Conservation (phyloP, 2,797 vertebrate species). For the Bucorvus abyssinicus region DNA sequence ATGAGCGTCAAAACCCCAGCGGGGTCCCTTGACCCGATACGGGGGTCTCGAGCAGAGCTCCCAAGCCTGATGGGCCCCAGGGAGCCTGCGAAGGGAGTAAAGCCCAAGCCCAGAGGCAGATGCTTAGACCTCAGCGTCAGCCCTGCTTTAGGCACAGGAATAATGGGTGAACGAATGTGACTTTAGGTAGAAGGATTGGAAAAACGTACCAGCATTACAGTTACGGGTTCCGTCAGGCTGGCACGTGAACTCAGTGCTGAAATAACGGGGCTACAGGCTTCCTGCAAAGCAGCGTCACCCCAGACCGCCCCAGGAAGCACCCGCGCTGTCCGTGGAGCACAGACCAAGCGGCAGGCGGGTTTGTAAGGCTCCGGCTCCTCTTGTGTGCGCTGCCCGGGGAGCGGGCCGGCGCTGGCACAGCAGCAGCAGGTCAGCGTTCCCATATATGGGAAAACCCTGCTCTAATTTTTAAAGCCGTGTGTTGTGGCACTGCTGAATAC, state of each 20-base stretch:
- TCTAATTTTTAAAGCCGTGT: slow-evolving; percentile 30
- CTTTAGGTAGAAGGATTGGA: background rate
- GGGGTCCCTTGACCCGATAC: rapidly evolving
- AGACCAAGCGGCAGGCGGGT: background rate
- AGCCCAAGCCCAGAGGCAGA: background rate
- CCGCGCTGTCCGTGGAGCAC: background rate
- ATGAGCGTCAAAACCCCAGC: rapidly evolving
- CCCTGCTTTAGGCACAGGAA: background rate
- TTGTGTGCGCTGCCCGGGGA: background rate
- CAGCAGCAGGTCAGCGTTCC: slow-evolving; percentile 21
- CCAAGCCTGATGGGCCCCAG: rapidly evolving
- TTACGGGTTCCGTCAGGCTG: background rate
- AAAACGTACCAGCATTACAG: rapidly evolving
- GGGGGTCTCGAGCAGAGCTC: background rate
- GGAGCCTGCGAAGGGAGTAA: background rate
- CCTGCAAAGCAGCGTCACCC: background rate
- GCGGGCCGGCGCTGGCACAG: background rate
- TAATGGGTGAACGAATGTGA: background rate
- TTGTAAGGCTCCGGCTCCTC: background rate
- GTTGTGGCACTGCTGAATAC: slow-evolving; percentile 43
- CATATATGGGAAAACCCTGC: slow-evolving; percentile 54
- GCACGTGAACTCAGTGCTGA: background rate
- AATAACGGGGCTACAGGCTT: background rate
- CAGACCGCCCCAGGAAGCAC: background rate
- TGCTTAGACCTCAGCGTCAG: background rate